Evolutionary conservation across 2,888 invertebrate genomes (phyloP), one percentile per base, ranked within the genome.

Genomic region (Digitonthophagus gazella): DNA sequence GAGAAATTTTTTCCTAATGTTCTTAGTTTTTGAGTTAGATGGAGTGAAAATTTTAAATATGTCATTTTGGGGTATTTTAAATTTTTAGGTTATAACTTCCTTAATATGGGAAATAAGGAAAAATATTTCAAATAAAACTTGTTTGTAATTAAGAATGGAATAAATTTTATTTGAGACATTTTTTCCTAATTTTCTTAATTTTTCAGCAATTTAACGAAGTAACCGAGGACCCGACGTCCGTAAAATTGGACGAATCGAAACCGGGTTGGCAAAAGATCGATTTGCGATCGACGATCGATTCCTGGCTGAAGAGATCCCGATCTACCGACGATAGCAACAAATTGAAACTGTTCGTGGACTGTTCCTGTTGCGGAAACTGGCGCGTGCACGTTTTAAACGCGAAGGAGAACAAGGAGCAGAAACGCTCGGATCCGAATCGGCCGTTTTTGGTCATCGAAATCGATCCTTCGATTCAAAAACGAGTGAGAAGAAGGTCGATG

Each of bases 251-350:
- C 79, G 86, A 89, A 68, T 85, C 88, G 64, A 85, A 88, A 72
- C 86, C 91, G 73, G 95, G 93, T 64, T 96, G 96, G 96, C 92
- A 93, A 82, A 92, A 93, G 77, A 86, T 96, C 76, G 93, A 96
- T 84, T 86, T 96, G 76, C 93, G 94, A 72, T 84, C 86, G 71
- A 91, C 91, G 64, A 93, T 93, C 70, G 88, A 89, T 74, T 86
- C 87, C 74, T 95, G 95, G 95, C 89, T 91, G 80, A 73, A 77
- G 15, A 61, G 58, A n/a, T 68, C 65, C 3, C 16, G 16, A 58
- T 8, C 67, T 2, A 61, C 69, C 73, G 20, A 84, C 83, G 22
- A 3, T 4, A 74, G 78, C 76, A 84, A 89, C 73, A 89, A 89
- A 76, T 86, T 96, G 75, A 89, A 91, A 67, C 85, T 96, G 69